Evolutionary conservation across 2,888 invertebrate genomes (phyloP).

Genomic region (Pomacea canaliculata): DNA sequence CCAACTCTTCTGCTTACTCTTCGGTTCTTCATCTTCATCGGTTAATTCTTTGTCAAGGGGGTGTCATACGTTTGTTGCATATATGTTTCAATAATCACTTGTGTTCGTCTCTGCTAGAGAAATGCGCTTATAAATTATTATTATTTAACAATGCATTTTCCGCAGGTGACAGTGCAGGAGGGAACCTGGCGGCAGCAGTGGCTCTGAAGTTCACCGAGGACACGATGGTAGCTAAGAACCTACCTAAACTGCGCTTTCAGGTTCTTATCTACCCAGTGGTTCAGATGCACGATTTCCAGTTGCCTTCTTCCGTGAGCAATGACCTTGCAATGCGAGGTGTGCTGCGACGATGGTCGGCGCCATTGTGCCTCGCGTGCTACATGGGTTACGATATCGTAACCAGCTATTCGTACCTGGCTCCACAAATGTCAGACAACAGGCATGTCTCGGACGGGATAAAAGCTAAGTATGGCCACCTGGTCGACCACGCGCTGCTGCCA

Average conservation of each 20-base stretch:
- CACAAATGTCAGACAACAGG: neutral
- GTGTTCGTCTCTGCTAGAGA: too few relatives aligned
- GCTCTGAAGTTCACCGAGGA: neutral
- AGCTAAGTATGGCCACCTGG: neutral
- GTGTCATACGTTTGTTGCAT: too few relatives aligned
- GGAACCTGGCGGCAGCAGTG: slow-evolving; percentile 3
- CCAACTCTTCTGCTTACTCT: too few relatives aligned
- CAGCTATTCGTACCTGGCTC: neutral
- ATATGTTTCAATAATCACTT: too few relatives aligned
- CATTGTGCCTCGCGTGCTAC: neutral
- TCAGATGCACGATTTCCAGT: neutral
- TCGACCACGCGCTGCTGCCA: neutral
- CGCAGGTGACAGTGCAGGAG: neutral
- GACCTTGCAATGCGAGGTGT: neutral
- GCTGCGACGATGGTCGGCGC: neutral
- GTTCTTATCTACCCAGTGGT: slow-evolving; percentile 1
- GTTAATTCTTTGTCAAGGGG: too few relatives aligned
- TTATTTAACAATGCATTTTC: neutral
- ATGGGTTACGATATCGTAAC: neutral
- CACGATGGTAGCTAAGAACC: neutral
- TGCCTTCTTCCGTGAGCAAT: neutral
- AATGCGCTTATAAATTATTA: too few relatives aligned
- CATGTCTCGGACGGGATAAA: neutral
- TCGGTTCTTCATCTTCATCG: too few relatives aligned
- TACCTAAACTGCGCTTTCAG: neutral